phyloP scores from a whole-genome alignment of 2,888 invertebrate species.

The Plagiodera versicolora region DNA sequence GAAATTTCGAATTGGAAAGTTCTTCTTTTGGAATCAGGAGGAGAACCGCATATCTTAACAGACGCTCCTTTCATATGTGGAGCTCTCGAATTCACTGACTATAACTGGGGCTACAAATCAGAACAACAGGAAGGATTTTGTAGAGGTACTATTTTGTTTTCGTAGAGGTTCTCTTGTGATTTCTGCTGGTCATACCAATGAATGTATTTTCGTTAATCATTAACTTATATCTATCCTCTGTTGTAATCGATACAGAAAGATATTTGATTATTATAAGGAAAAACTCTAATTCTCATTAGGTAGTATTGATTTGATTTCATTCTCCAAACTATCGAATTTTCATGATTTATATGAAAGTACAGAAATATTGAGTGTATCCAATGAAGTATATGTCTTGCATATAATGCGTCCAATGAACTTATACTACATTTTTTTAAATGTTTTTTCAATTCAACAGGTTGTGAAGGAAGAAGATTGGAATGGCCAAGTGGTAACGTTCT shows the following conservation, averaged over 20 bases:
- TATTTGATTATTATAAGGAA: too few species aligned
- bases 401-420: background rate
- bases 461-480: conserved; percentile 50
- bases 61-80: conserved; percentile 73
- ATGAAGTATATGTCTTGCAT: too few species aligned
- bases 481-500: conserved; percentile 62
- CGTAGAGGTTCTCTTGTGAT: too few species aligned
- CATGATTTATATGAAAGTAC: too few species aligned
- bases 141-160: conserved; percentile 21
- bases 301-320: too few species aligned
- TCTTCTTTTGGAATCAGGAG: conserved; percentile 73
- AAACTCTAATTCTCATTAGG: too few species aligned
- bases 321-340: too few species aligned
- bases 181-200: too few species aligned
- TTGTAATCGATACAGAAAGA: too few species aligned
- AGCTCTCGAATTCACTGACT: conserved; percentile 68
- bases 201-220: too few species aligned
- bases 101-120: conserved; percentile 82
- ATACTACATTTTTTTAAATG: conserved; percentile 4
- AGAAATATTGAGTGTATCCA: too few species aligned
- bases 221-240: too few species aligned
- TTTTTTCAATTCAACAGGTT: conserved; percentile 22
- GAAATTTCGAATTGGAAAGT: conserved; percentile 70
- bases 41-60: conserved; percentile 70
- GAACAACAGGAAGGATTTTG: conserved; percentile 73